phyloP scores from a whole-genome alignment of 2,888 invertebrate species.

The Ormyrus rosae region DNA sequence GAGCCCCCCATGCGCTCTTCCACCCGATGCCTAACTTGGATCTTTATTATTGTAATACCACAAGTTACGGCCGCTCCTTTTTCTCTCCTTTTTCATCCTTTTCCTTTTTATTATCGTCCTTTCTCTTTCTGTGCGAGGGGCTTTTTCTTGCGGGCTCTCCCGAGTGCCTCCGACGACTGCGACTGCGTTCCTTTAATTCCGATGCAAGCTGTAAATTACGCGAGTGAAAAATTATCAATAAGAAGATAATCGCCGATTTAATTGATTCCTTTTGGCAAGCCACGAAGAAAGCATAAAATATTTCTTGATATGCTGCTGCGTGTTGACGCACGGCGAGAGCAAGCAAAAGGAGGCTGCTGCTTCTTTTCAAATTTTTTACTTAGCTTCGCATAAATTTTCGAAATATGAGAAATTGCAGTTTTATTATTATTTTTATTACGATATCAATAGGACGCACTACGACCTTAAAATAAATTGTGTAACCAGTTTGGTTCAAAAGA shows the following conservation, averaged over 20 bases:
- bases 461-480: too few species aligned
- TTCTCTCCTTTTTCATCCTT: slow-evolving; percentile 47
- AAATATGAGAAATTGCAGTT: slow-evolving; percentile 28
- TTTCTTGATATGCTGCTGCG: slow-evolving; percentile 22
- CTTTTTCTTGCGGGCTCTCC: slow-evolving; percentile 30
- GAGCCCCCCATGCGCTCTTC: slow-evolving; percentile 43
- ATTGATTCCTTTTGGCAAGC: slow-evolving; percentile 45
- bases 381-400: slow-evolving; percentile 46
- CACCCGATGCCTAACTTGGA: slow-evolving; percentile 65
- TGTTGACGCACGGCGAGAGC: slow-evolving; percentile 44
- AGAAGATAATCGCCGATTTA: slow-evolving; percentile 52
- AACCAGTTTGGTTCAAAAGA: too few species aligned
- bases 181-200: slow-evolving; percentile 32
- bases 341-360: slow-evolving; percentile 1
- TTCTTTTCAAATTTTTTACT: slow-evolving; percentile 13
- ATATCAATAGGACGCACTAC: not conserved
- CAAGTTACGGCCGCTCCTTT: slow-evolving; percentile 69
- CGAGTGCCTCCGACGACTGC: slow-evolving; percentile 16
- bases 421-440: slow-evolving; percentile 24
- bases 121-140: slow-evolving; percentile 29
- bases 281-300: slow-evolving; percentile 42
- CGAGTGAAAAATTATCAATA: slow-evolving; percentile 53
- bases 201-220: slow-evolving; percentile 38
- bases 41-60: slow-evolving; percentile 75
- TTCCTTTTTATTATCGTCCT: slow-evolving; percentile 29